phyloP scores from a whole-genome alignment of 2,113 vertebrate genomes.

The Bungarus multicinctus region DNA sequence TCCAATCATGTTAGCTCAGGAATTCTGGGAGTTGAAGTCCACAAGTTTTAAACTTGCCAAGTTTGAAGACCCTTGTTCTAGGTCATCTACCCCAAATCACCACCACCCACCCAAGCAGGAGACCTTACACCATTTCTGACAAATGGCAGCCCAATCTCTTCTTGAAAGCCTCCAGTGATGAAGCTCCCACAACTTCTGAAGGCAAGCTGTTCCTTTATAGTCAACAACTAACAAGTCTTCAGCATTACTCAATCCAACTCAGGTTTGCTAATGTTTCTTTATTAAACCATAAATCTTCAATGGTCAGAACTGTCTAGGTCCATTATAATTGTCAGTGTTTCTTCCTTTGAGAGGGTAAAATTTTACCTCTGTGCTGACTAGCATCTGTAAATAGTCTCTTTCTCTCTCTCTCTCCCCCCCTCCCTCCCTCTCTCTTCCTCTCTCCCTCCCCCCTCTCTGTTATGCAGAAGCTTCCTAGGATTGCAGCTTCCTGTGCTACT shows the following conservation, averaged over 20 bases:
- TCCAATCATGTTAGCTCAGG: no score
- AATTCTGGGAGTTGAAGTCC: no score
- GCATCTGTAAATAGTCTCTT: not conserved
- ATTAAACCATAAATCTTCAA: not conserved
- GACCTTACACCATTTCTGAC: no score
- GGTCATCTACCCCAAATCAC: no score
- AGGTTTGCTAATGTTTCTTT: not conserved
- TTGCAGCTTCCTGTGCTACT: accelerated
- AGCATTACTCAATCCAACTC: not conserved
- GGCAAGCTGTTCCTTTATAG: no score
- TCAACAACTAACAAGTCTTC: not conserved
- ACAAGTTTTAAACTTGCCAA: no score
- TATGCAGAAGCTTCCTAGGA: not conserved
- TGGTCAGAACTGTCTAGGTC: not conserved
- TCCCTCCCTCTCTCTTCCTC: not conserved
- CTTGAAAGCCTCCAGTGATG: no score
- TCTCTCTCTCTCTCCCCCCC: not conserved
- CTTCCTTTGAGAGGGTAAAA: not conserved
- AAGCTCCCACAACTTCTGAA: no score
- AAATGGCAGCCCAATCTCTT: no score
- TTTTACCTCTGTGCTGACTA: not conserved
- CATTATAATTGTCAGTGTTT: not conserved
- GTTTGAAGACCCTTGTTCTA: no score
- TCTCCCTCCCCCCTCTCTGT: not conserved
- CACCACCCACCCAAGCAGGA: no score